A percentile compares a stretch with the other conserved stretches of the same genome.
These are phyloP conservation scores for Oncorhynchus clarkii DNA, from an alignment of 2,113 vertebrate species.

Conservation along the genomic window DNA sequence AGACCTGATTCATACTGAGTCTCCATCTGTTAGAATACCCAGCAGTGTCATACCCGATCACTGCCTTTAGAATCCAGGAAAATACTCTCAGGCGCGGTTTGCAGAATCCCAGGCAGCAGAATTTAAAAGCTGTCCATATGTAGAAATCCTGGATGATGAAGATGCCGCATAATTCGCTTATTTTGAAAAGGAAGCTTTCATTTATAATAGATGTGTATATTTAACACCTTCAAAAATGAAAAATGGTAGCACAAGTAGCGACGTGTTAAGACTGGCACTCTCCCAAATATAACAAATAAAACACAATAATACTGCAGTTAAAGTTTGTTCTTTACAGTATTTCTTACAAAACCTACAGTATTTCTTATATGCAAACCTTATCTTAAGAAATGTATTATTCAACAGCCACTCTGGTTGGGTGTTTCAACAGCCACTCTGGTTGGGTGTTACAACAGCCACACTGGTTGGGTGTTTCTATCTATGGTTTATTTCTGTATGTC, in stretches of 20 bases:
- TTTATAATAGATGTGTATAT: conserved; percentile 62
- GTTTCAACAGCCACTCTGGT: not conserved
- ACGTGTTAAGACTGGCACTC: conserved; percentile 44
- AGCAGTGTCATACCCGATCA: conserved; percentile 58
- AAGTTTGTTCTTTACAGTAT: conserved; percentile 19
- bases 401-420: no score
- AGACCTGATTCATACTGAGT: conserved; percentile 71
- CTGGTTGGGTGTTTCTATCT: conserved; percentile 12
- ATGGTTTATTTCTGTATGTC: not conserved
- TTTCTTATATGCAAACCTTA: conserved; percentile 30
- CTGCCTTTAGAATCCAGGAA: conserved; percentile 61
- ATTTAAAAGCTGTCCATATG: conserved; percentile 61
- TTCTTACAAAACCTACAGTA: not conserved
- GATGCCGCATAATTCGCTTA: conserved; percentile 58
- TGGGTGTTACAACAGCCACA: no score
- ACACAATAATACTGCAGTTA: conserved; percentile 16
- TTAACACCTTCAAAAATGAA: conserved; percentile 66
- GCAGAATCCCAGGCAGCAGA: conserved; percentile 47
- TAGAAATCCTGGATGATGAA: conserved; percentile 47
- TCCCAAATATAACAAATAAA: conserved; percentile 52
- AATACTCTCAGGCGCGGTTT: conserved; percentile 24
- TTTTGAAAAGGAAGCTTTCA: conserved; percentile 66
- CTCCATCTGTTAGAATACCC: conserved; percentile 76
- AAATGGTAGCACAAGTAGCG: conserved; percentile 57
- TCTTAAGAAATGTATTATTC: not conserved